A percentile compares a stretch with the other conserved stretches of the same genome.
These are phyloP conservation scores for Caenorhabditis sp. DNA, from an alignment of 2,888 invertebrate species.

Conservation along the genomic window DNA sequence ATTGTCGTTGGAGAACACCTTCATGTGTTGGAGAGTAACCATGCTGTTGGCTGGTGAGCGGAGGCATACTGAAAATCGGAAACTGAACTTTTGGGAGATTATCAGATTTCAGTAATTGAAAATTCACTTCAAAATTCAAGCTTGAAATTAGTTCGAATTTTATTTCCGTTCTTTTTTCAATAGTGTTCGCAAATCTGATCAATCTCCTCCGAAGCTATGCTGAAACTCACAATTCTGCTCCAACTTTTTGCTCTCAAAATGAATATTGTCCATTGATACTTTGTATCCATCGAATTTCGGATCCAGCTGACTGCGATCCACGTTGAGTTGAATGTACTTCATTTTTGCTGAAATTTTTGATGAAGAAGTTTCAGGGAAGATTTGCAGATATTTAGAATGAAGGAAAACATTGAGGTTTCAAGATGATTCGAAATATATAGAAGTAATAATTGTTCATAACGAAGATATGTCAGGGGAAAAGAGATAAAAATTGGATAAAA, in stretches of 20 bases:
- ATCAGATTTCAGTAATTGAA: too few relatives aligned
- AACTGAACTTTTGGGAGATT: neutral
- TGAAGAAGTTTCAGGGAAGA: too few relatives aligned
- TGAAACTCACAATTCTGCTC: constrained; percentile 27
- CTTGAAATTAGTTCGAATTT: too few relatives aligned
- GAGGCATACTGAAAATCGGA: constrained; percentile 7
- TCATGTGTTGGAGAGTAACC: constrained; percentile 65
- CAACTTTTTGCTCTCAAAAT: constrained; percentile 30
- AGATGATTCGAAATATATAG: too few relatives aligned
- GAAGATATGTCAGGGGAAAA: too few relatives aligned
- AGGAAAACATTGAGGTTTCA: too few relatives aligned
- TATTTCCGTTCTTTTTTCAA: too few relatives aligned
- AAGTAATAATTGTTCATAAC: too few relatives aligned
- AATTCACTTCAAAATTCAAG: too few relatives aligned
- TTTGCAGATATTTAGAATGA: too few relatives aligned
- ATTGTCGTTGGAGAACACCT: constrained; percentile 63
- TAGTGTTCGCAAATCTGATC: too few relatives aligned
- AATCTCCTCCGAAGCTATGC: too few relatives aligned
- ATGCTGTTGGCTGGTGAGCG: constrained; percentile 1
- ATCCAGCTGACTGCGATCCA: constrained; percentile 56
- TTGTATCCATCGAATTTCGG: constrained; percentile 72
- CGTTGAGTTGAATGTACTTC: constrained; percentile 48
- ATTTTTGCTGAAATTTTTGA: constrained; percentile 11
- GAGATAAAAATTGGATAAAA: neutral
- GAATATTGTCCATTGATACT: constrained; percentile 60